Evolutionary conservation across 2,797 vertebrate species (phyloP).

Genomic region (Sebastolobus altivelis): DNA sequence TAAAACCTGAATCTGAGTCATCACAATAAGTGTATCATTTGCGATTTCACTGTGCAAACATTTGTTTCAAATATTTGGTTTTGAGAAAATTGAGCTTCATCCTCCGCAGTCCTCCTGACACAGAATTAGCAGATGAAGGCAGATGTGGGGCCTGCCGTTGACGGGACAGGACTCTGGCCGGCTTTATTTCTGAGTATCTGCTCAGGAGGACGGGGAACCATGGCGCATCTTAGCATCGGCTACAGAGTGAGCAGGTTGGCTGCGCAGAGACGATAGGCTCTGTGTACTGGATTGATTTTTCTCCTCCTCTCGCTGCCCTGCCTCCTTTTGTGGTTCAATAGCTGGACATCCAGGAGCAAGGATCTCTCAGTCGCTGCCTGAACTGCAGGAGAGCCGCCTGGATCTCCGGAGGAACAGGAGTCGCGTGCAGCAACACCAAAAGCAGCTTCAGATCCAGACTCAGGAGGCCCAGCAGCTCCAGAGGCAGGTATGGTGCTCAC

Average conservation of each 20-base stretch:
- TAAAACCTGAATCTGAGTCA: slow-evolving; percentile 11
- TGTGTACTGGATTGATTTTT: slow-evolving; percentile 93
- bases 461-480: slow-evolving; percentile 79
- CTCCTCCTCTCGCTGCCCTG: slow-evolving; percentile 86
- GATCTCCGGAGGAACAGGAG: slow-evolving; percentile 84
- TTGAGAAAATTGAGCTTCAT: slow-evolving; percentile 19
- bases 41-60: slow-evolving; percentile 28
- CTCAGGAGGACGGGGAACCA: slow-evolving; percentile 41
- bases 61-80: slow-evolving; percentile 18
- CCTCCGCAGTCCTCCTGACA: slow-evolving; percentile 4
- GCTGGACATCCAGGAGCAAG: slow-evolving; percentile 93
- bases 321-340: slow-evolving; percentile 93
- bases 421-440: slow-evolving; percentile 76
- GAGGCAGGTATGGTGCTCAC: slow-evolving; percentile 84
- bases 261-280: slow-evolving; percentile 84
- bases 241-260: slow-evolving; percentile 61
- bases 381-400: slow-evolving; percentile 87
- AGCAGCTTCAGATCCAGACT: slow-evolving; percentile 72
- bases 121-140: slow-evolving; percentile 27
- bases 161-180: slow-evolving; percentile 28
- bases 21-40: slow-evolving; percentile 11
- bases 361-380: slow-evolving; percentile 90
- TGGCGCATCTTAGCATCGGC: slow-evolving; percentile 54
- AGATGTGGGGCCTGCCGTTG: slow-evolving; percentile 44
- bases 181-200: slow-evolving; percentile 42